Conservation (phyloP, 2,113 vertebrate genomes). For the Nycticryphes semicollaris region DNA sequence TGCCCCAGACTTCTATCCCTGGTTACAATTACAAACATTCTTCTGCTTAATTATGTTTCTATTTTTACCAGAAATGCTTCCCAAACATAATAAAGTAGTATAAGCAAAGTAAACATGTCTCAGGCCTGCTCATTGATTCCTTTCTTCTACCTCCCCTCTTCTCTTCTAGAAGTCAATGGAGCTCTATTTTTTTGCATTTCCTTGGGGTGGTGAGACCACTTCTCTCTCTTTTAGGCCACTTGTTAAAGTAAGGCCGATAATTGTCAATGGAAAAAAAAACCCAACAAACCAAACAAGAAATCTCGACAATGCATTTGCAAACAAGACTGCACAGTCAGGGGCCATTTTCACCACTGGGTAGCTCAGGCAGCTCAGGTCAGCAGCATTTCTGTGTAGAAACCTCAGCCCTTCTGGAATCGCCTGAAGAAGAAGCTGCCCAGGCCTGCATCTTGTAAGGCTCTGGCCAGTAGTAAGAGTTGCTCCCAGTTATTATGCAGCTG, state of each 20-base stretch:
- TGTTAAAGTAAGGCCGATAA: background rate
- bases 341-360: background rate
- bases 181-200: background rate
- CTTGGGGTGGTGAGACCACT: background rate
- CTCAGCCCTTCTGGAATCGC: background rate
- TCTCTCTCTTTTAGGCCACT: background rate
- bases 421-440: background rate
- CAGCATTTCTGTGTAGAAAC: background rate
- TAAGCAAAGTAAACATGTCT: background rate
- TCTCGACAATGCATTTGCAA: background rate
- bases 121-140: background rate
- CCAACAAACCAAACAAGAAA: background rate
- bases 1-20: background rate
- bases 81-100: background rate
- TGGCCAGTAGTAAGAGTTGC: background rate
- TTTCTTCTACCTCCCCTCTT: background rate
- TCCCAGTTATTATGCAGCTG: background rate
- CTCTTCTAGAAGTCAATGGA: background rate
- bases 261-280: background rate
- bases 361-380: background rate
- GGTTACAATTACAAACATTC: background rate
- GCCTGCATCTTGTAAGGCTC: background rate
- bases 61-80: background rate
- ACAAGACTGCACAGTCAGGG: background rate
- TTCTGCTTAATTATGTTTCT: background rate